These are phyloP conservation scores for Distichodus sexfasciatus DNA, from an alignment of 2,797 vertebrate genomes.

Conservation along the genomic window DNA sequence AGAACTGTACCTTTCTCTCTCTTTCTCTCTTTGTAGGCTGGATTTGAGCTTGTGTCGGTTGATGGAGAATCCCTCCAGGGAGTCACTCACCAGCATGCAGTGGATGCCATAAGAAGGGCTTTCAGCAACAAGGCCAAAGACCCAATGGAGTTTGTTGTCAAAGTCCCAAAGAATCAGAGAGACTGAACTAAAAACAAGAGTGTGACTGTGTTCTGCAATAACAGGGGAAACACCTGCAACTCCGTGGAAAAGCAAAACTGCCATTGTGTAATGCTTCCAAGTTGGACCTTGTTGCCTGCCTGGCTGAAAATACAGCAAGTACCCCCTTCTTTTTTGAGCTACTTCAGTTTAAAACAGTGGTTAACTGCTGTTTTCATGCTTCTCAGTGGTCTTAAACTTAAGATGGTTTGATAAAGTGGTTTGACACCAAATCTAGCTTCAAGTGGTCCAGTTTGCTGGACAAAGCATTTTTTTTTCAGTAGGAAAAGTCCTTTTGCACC, in stretches of 20 bases:
- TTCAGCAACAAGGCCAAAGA: conserved; percentile 93
- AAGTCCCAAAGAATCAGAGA: conserved; percentile 68
- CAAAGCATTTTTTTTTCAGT: no score
- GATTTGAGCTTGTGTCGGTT: conserved; percentile 87
- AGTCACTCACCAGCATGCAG: conserved; percentile 89
- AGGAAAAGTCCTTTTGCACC: no score
- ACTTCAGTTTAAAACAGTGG: no score
- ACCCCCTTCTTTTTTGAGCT: no score
- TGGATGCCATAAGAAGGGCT: conserved; percentile 86
- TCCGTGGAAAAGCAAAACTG: conserved; percentile 23
- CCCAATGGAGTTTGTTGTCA: conserved; percentile 92
- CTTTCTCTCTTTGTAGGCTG: conserved; percentile 70
- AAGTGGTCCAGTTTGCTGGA: no score
- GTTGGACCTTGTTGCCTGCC: no score
- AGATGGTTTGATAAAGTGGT: no score
- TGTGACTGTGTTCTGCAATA: not conserved
- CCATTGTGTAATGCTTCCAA: not conserved
- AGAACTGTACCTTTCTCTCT: conserved; percentile 5
- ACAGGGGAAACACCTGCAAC: no score
- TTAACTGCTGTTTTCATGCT: no score
- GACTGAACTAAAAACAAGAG: conserved; percentile 9
- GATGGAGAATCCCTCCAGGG: conserved; percentile 87
- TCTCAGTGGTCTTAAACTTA: no score
- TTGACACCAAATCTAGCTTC: no score
- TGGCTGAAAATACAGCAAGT: no score